Conservation (phyloP, 2,113 vertebrate genomes). For the Mystacornis crossleyi region DNA sequence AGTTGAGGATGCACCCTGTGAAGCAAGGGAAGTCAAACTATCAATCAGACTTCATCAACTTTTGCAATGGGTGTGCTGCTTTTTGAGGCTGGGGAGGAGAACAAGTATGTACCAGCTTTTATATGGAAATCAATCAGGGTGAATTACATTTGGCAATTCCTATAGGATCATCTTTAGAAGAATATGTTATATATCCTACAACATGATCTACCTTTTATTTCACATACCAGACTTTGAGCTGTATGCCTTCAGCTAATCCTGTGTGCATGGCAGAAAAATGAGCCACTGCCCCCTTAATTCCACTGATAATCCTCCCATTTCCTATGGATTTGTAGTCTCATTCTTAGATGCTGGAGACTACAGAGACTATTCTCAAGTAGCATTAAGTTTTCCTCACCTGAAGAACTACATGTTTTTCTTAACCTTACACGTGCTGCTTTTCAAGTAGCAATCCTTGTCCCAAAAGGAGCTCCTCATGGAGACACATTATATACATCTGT, state of each 20-base stretch:
- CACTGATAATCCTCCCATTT: neutral
- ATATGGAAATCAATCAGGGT: neutral
- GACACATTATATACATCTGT: neutral
- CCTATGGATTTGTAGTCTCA: neutral
- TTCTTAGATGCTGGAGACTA: neutral
- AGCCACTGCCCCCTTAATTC: neutral
- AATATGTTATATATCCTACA: neutral
- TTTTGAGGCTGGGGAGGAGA: neutral
- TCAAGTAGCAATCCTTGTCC: neutral
- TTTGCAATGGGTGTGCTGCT: neutral
- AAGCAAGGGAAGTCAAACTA: slow-evolving; percentile 24
- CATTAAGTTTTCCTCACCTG: neutral
- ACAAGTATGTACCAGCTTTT: fast-evolving
- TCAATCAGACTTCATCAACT: neutral
- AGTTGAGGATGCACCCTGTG: slow-evolving; percentile 82
- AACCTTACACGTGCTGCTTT: neutral
- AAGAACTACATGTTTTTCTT: neutral
- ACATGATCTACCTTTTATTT: neutral
- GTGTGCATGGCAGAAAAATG: neutral
- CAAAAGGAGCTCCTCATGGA: neutral
- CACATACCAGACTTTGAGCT: neutral
- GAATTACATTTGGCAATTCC: neutral
- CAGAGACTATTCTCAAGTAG: neutral
- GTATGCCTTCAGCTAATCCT: neutral
- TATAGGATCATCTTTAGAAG: neutral